phyloP scores from a whole-genome alignment of 2,888 invertebrate species.

The Caenorhabditis panamensis region DNA sequence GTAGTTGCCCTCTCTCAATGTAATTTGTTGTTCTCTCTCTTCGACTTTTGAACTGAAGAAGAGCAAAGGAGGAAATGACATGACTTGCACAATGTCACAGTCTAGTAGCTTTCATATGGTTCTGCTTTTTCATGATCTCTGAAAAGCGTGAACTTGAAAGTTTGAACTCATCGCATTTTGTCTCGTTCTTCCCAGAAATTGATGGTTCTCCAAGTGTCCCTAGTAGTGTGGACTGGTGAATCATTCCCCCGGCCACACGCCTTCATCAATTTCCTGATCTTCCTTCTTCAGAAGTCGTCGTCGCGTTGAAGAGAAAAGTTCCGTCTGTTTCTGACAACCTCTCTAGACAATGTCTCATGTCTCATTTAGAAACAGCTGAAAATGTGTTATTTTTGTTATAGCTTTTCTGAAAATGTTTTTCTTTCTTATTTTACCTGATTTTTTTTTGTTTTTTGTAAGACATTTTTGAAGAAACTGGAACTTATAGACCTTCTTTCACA shows the following conservation, averaged over 20 bases:
- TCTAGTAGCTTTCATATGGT: no score
- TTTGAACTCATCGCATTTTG: slow-evolving; percentile 11
- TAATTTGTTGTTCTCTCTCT: slow-evolving; percentile 47
- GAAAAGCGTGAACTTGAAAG: not conserved
- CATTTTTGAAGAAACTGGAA: no score
- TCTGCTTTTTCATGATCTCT: no score
- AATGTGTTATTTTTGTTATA: not conserved
- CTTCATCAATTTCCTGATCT: slow-evolving; percentile 52
- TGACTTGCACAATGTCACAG: not conserved
- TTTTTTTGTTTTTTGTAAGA: not conserved
- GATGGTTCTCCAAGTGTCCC: not conserved
- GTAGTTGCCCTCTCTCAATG: slow-evolving; percentile 35
- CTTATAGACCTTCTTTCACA: no score
- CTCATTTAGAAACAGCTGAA: slow-evolving; percentile 18
- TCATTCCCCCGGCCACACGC: slow-evolving; percentile 15
- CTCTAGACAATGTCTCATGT: slow-evolving; percentile 6
- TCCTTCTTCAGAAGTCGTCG: slow-evolving; percentile 17
- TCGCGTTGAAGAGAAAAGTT: slow-evolving; percentile 31
- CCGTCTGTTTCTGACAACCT: slow-evolving; percentile 40
- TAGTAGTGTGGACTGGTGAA: slow-evolving; percentile 16
- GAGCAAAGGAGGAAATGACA: not conserved
- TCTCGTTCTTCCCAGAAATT: slow-evolving; percentile 1
- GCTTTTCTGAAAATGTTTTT: not conserved
- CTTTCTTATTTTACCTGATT: no score
- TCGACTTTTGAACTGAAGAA: slow-evolving; percentile 31